Conservation (phyloP, 2,888 invertebrate species). For the Luperina nickerlii region DNA sequence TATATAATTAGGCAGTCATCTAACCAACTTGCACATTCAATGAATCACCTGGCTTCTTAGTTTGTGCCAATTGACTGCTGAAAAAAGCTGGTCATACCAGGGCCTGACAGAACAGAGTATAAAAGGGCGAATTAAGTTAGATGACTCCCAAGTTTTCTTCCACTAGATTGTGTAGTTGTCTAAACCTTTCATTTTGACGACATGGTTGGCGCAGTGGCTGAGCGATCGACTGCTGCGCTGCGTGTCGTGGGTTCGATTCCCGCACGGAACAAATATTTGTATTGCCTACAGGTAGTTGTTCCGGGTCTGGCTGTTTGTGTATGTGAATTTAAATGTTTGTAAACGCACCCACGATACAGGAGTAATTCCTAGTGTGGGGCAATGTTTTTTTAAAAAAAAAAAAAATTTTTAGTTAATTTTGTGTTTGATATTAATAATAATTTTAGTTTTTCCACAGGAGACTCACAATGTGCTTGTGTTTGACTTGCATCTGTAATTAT, state of each 20-base stretch:
- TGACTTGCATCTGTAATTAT: slow-evolving; percentile 53
- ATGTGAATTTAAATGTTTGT: too few species aligned
- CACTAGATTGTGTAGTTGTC: neutral
- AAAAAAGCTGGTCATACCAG: neutral
- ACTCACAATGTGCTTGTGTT: slow-evolving; percentile 32
- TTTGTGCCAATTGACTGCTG: neutral
- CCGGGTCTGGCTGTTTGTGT: too few species aligned
- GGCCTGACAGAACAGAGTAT: neutral
- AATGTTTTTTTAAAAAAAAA: too few species aligned
- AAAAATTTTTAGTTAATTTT: neutral
- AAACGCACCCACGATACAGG: too few species aligned
- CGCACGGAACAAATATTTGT: too few species aligned
- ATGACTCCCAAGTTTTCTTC: slow-evolving; percentile 6
- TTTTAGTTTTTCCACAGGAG: slow-evolving; percentile 53
- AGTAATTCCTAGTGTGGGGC: too few species aligned
- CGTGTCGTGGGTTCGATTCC: too few species aligned
- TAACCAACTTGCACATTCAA: slow-evolving; percentile 17
- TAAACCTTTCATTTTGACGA: neutral
- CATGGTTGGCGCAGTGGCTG: too few species aligned
- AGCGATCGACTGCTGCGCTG: too few species aligned
- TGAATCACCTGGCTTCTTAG: neutral
- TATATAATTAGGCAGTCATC: slow-evolving; percentile 12
- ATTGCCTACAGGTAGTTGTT: too few species aligned
- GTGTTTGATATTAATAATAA: slow-evolving; percentile 32
- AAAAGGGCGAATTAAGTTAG: neutral